Base-by-base conservation (phyloP, 2,113 vertebrate genomes). In the Cyprinodon brontotheroides region DNA sequence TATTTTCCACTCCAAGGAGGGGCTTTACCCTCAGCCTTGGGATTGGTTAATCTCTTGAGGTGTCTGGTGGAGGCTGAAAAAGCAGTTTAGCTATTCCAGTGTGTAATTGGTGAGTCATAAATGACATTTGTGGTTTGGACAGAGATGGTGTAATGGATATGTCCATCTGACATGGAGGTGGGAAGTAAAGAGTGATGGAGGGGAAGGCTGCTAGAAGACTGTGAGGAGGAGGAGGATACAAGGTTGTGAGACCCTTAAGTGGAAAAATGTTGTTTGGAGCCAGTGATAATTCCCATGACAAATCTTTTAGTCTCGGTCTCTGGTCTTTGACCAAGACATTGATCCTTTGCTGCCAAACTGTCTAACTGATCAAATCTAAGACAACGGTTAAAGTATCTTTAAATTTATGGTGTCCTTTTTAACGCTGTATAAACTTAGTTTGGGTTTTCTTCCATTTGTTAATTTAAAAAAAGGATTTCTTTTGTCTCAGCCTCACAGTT, bases 71-170 rank as follows among this genome's bases (percentile, higher is more conserved):
- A 65, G 3, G 74, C 70, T 4, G 59, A 87, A 75, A 77, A 67
- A 62, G 63, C 62, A 77, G 39, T 71, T 82, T 61, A 71, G 57
- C 70, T 14, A 1, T 69, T 65, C 53, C 65, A 74, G 76, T 68
- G 80, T 85, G 78, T 89, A 85, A 91, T 65, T 57, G 22, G 80
- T 87, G 79, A 87, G 84, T 87, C 80, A 85, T 88, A 85, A 86
- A 80, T 79, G 87, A 77, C 75, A 78, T 62, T 78, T 79, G 76
- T 60, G 86, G 75, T 88, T 83, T 83, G 75, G 77, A 64, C 0
- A 10, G 74, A 65, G 76, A 77, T 45, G 74, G 78, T 75, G 82
- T 79, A 86, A 87, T 80, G 53, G 81, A 88, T 87, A 85, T 20
- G 6, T 75, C 37, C 29, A 37, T 70, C 76, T 81, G 76, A 78